Percentiles rank a stretch among this genome's conserved stretches.
These are phyloP conservation scores for Carassius gibelio DNA, from an alignment of 2,113 vertebrate species.

Conservation along the genomic window DNA sequence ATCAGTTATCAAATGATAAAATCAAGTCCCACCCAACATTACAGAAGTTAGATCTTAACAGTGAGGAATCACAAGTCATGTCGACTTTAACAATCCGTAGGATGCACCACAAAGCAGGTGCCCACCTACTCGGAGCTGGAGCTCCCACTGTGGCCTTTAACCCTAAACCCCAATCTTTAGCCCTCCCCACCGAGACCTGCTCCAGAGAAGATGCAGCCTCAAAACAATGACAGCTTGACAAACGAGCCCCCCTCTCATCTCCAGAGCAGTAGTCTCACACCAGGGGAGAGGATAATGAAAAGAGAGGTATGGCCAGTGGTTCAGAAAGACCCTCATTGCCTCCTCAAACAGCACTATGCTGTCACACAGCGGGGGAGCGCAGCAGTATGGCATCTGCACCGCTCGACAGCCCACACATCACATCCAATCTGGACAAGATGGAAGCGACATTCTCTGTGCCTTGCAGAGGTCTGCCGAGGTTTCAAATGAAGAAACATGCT, in stretches of 20 bases:
- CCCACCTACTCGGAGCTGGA: conserved; percentile 1
- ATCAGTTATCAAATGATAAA: background rate
- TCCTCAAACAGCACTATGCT: conserved; percentile 38
- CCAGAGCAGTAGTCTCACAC: conserved; percentile 45
- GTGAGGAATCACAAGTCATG: background rate
- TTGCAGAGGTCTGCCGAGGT: conserved; percentile 40
- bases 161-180: conserved; percentile 30
- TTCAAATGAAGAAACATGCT: conserved; percentile 42
- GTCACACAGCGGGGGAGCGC: conserved; percentile 42
- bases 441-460: conserved; percentile 27
- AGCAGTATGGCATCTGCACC: conserved; percentile 34
- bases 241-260: conserved; percentile 44
- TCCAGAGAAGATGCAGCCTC: conserved; percentile 10
- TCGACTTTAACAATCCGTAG: background rate
- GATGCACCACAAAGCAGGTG: background rate
- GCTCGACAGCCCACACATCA: conserved; percentile 52
- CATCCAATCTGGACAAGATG: conserved; percentile 55
- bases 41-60: background rate
- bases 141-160: conserved; percentile 44
- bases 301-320: conserved; percentile 50
- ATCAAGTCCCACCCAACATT: background rate
- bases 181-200: background rate
- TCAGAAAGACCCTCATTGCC: conserved; percentile 53
- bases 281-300: conserved; percentile 56
- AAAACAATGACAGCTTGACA: conserved; percentile 53